Evolutionary conservation across 2,797 vertebrate species (phyloP), one percentile per base, ranked within the genome.

Genomic region (Gastrophryne carolinensis): DNA sequence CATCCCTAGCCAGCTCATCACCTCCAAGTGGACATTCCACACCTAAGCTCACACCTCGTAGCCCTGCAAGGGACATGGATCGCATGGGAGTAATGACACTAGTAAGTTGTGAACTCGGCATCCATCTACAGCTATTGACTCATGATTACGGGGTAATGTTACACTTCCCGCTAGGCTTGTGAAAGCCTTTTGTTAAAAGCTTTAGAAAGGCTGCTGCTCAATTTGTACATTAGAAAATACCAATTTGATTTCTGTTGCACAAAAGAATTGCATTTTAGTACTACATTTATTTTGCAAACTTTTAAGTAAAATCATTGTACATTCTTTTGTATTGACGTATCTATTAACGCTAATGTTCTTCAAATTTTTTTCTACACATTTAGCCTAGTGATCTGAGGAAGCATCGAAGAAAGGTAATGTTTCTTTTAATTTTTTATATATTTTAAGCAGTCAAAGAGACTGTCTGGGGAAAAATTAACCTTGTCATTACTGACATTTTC

Each of bases 381-480:
- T 88, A 99, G 97, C 97, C 97, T 84, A 98, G 97, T n/a, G 97
- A 99, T 81, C 89, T 99, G 83, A 92, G 97, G 84, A 99, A 99
- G 83, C 97, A 99, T 88, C 91, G 97, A 80, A 95, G 97, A 92
- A 98, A 98, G 97, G 97, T 98, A 95, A 21, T 56, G 44, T 21
- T 7, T 17, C 6, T 41, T 66, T 65, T 50, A 8, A n/a, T 17
- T 21, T 47, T 19, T 47, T 2, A 6, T 47, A 47, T 5, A 44
- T 8, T 8, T 44, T 15, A 44, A 44, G n/a, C 15, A 44, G 15
- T 1, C 15, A 4, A 15, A 8, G 5, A 44, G n/a, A n/a, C n/a
- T n/a, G n/a, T n/a, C n/a, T n/a, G n/a, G n/a, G n/a, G n/a, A n/a
- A n/a, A n/a, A n/a, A n/a, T n/a, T n/a, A n/a, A n/a, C n/a, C n/a